A percentile compares a stretch with the other conserved stretches of the same genome.
Evolutionary conservation across 2,113 vertebrate genomes (phyloP).

Genomic region (Odontesthes bonariensis): DNA sequence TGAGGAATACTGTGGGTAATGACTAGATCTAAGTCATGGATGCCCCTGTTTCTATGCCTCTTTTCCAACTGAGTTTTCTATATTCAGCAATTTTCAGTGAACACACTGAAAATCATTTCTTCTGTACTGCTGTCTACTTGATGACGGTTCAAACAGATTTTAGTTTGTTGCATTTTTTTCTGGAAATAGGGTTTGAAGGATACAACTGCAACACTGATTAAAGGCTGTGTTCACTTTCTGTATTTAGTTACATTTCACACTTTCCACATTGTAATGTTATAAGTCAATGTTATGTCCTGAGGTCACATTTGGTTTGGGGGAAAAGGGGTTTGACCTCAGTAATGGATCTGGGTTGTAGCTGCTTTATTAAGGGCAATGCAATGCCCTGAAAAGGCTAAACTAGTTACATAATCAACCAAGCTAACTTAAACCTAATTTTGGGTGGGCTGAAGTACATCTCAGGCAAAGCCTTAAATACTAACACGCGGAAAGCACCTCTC

Average conservation of each 20-base stretch:
- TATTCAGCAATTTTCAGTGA: no score
- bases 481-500: constrained; percentile 12
- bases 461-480: constrained; percentile 39
- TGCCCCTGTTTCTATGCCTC: no score
- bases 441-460: constrained; percentile 26
- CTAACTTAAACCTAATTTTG: constrained; percentile 33
- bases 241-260: background rate
- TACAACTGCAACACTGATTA: background rate
- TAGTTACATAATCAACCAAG: constrained; percentile 54
- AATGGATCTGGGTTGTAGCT: constrained; percentile 22
- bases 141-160: no score
- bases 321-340: constrained; percentile 28
- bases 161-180: background rate
- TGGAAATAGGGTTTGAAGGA: background rate
- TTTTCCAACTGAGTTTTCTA: no score
- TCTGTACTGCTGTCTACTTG: no score
- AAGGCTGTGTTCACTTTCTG: background rate
- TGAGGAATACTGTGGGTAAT: no score
- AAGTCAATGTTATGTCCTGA: background rate
- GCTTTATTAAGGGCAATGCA: constrained; percentile 50
- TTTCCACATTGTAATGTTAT: background rate
- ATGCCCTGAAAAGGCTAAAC: constrained; percentile 53
- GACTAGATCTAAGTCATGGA: no score
- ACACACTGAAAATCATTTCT: no score
- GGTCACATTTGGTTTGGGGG: constrained; percentile 8